These are phyloP conservation scores for Aricia artaxerxes DNA, from an alignment of 2,888 invertebrate genomes.

Conservation along the genomic window DNA sequence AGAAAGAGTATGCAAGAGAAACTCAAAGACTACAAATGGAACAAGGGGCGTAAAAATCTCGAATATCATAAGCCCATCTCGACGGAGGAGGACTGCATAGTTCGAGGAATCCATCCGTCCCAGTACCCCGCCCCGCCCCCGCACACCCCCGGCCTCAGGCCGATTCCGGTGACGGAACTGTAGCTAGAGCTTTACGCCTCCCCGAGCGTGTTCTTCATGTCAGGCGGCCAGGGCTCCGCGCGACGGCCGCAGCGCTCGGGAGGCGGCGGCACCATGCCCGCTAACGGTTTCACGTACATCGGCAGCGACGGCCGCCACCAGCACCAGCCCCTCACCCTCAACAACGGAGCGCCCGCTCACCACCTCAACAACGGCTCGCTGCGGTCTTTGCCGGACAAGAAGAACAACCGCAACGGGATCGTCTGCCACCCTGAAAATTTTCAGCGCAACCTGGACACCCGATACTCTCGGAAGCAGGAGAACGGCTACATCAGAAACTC, in stretches of 20 bases:
- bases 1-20: constrained; percentile 90
- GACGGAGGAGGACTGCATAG: constrained; percentile 90
- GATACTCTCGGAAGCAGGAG: constrained; percentile 76
- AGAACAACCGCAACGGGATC: constrained; percentile 70
- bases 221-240: constrained; percentile 79
- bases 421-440: constrained; percentile 75
- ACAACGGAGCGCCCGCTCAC: constrained; percentile 76
- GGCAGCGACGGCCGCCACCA: constrained; percentile 83
- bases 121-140: constrained; percentile 76
- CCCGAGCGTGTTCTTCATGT: constrained; percentile 89
- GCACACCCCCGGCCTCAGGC: constrained; percentile 77
- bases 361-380: constrained; percentile 77
- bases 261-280: constrained; percentile 83
- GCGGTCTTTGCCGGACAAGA: constrained; percentile 73
- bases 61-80: constrained; percentile 95
- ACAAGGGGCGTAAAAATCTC: constrained; percentile 89
- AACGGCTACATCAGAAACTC: constrained; percentile 75
- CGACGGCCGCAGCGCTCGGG: constrained; percentile 76
- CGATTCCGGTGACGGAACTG: constrained; percentile 95
- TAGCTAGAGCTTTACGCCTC: constrained; percentile 98
- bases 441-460: constrained; percentile 74
- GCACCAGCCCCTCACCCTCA: constrained; percentile 71
- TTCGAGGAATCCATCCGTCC: constrained; percentile 82
- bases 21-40: constrained; percentile 91
- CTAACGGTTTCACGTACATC: constrained; percentile 88